Evolutionary conservation across 1,140 invertebrate species (phyloP).

Genomic region (Laodelphax striatellus): DNA sequence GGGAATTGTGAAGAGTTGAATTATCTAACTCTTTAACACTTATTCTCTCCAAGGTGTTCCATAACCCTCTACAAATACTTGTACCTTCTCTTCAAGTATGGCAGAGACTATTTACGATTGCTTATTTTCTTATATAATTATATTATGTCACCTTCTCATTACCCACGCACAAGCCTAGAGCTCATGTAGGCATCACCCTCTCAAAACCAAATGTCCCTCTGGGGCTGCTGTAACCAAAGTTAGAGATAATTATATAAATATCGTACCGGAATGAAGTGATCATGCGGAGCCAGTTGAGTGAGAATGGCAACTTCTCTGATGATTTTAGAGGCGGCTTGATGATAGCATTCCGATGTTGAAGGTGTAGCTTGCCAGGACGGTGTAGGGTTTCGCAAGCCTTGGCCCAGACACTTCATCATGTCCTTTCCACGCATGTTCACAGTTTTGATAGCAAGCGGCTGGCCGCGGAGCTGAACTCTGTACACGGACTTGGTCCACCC

Average conservation of each 20-base stretch:
- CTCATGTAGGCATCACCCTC: too few relatives aligned
- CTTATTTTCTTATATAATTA: too few relatives aligned
- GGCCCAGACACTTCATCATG: conserved; percentile 29
- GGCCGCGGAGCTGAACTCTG: conserved; percentile 26
- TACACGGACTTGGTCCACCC: conserved; percentile 41
- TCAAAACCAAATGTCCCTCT: too few relatives aligned
- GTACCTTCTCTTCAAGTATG: too few relatives aligned
- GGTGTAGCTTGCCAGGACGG: neutral
- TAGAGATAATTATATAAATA: neutral
- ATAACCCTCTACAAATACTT: too few relatives aligned
- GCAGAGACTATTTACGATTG: too few relatives aligned
- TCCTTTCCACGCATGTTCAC: conserved; percentile 35
- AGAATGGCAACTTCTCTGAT: conserved; percentile 23
- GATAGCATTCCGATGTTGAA: conserved; percentile 28
- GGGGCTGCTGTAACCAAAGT: too few relatives aligned
- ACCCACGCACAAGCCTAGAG: too few relatives aligned
- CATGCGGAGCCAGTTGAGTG: conserved; percentile 16
- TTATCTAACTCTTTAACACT: too few relatives aligned
- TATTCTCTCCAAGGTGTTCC: too few relatives aligned
- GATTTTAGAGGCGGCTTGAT: conserved; percentile 32
- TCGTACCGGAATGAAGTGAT: conserved; percentile 22
- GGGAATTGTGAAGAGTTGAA: too few relatives aligned
- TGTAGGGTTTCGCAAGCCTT: neutral
- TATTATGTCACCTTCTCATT: too few relatives aligned
- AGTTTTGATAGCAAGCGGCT: conserved; percentile 33